Evolutionary conservation across 2,113 vertebrate genomes (phyloP).

Genomic region (Brachyistius frenatus): DNA sequence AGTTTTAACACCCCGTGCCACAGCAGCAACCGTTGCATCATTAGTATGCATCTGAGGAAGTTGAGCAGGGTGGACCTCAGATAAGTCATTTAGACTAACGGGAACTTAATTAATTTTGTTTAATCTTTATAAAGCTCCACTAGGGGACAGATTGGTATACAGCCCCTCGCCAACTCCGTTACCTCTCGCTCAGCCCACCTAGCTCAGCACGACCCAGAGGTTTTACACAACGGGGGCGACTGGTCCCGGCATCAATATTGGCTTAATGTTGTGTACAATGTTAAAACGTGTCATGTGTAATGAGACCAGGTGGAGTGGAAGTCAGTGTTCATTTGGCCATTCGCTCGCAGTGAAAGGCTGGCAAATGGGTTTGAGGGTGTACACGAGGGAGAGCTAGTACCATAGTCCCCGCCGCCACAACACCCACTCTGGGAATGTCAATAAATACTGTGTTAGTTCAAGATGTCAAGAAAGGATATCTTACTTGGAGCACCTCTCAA

Average conservation of each 20-base stretch:
- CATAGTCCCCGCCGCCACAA: neutral
- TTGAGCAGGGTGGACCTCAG: constrained; percentile 68
- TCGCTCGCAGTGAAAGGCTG: constrained; percentile 27
- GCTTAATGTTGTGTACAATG: constrained; percentile 71
- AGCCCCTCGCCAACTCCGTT: constrained; percentile 58
- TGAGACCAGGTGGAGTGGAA: constrained; percentile 63
- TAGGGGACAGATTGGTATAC: constrained; percentile 62
- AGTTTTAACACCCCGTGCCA: constrained; percentile 58
- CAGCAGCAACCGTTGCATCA: constrained; percentile 44
- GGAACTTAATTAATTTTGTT: constrained; percentile 82
- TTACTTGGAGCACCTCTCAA: constrained; percentile 5
- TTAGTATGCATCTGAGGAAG: constrained; percentile 77
- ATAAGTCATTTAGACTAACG: constrained; percentile 81
- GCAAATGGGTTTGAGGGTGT: constrained; percentile 38
- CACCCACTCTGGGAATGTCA: constrained; percentile 13
- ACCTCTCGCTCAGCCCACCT: constrained; percentile 55
- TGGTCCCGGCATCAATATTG: constrained; percentile 59
- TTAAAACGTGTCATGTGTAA: constrained; percentile 57
- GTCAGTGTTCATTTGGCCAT: constrained; percentile 58
- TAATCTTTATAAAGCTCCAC: constrained; percentile 77
- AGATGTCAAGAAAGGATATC: constrained; percentile 36
- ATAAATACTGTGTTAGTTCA: constrained; percentile 22
- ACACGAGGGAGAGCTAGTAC: constrained; percentile 4
- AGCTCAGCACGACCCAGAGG: constrained; percentile 40
- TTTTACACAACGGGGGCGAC: constrained; percentile 25